A percentile compares a stretch with the other conserved stretches of the same genome.
phyloP scores from a whole-genome alignment of 2,113 vertebrate species.

The Thalassarche chlororhynchos region DNA sequence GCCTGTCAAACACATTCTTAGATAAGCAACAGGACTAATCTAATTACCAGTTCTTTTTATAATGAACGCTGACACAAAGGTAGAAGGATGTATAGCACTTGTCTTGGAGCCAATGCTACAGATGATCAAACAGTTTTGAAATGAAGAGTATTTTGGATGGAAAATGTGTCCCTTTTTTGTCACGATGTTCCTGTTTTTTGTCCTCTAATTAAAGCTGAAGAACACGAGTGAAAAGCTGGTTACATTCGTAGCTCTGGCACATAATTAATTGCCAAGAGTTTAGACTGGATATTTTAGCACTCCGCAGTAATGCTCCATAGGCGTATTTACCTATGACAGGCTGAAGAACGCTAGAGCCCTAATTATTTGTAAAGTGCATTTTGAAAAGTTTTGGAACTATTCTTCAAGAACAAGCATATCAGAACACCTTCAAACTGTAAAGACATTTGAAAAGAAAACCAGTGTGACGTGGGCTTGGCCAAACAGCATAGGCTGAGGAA shows the following conservation, averaged over 20 bases:
- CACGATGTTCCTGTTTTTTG: constrained; percentile 44
- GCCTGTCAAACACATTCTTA: constrained; percentile 43
- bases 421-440: neutral
- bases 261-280: constrained; percentile 36
- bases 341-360: neutral
- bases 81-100: constrained; percentile 27
- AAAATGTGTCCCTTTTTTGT: constrained; percentile 30
- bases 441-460: neutral
- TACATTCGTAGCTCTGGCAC: constrained; percentile 14
- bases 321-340: neutral
- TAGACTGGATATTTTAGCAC: neutral
- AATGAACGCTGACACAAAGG: constrained; percentile 48
- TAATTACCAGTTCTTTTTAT: constrained; percentile 56
- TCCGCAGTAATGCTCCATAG: neutral
- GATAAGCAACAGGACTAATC: constrained; percentile 46
- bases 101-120: constrained; percentile 38
- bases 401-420: neutral
- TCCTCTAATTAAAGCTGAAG: constrained; percentile 57
- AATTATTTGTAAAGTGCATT: neutral
- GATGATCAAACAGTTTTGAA: constrained; percentile 44
- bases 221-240: constrained; percentile 39
- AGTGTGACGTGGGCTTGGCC: neutral
- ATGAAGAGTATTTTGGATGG: neutral
- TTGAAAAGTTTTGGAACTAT: neutral
- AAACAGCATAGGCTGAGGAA: neutral